A percentile compares a stretch with the other conserved stretches of the same genome.
These are phyloP conservation scores for Spea hammondii DNA, from an alignment of 2,797 vertebrate genomes.

Conservation along the genomic window DNA sequence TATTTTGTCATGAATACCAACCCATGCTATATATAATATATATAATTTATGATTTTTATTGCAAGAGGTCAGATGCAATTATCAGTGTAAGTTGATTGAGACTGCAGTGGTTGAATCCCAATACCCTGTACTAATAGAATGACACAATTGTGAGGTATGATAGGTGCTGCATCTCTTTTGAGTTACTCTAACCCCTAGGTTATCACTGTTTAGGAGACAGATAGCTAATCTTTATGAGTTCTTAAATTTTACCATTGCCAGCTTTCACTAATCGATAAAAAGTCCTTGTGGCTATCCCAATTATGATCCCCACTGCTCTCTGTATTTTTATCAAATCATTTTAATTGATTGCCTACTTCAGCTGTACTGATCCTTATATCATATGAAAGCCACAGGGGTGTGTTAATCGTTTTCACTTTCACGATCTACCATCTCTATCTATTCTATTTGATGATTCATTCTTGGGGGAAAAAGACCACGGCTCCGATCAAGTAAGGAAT, in stretches of 20 bases:
- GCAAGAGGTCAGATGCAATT: background rate
- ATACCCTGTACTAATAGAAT: background rate
- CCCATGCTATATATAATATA: background rate
- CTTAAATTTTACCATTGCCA: conserved; percentile 32
- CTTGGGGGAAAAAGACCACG: background rate
- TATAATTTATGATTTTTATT: background rate
- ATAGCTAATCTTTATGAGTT: conserved; percentile 36
- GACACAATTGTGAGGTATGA: conserved; percentile 13
- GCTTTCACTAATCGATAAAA: conserved; percentile 45
- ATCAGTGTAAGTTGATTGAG: background rate
- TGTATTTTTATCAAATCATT: conserved; percentile 43
- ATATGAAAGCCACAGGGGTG: conserved; percentile 39
- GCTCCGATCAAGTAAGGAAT: background rate
- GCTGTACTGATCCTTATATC: conserved; percentile 39
- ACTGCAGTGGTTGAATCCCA: background rate
- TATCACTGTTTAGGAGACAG: conserved; percentile 24
- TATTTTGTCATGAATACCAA: too few relatives aligned
- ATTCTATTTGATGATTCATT: background rate
- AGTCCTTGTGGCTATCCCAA: conserved; percentile 43
- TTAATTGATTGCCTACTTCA: conserved; percentile 43
- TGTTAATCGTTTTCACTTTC: conserved; percentile 28
- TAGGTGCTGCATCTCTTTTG: conserved; percentile 18
- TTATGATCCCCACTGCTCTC: conserved; percentile 33
- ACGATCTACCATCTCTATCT: conserved; percentile 14
- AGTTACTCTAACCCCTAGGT: conserved; percentile 34